These are phyloP conservation scores for Eupleurogrammus muticus DNA, from an alignment of 2,797 vertebrate genomes.

Conservation along the genomic window DNA sequence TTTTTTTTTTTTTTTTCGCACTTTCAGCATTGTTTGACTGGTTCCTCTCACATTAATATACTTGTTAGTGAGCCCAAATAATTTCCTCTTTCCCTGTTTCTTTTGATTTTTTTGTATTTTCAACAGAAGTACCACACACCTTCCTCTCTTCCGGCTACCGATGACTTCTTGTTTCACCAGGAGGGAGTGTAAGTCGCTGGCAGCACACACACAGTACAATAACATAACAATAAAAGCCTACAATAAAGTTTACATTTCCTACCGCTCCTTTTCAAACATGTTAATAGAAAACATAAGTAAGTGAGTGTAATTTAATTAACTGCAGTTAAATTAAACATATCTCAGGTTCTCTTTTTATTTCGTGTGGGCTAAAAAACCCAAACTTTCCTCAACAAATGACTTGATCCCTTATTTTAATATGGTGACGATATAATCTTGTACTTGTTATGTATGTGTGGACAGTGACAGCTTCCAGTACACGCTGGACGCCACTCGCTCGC, in stretches of 20 bases:
- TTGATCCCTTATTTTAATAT: neutral
- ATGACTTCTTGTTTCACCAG: constrained; percentile 92
- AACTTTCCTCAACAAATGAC: no score
- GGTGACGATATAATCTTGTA: no score
- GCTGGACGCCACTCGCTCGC: constrained; percentile 96
- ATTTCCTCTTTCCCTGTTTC: constrained; percentile 58
- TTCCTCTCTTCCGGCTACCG: constrained; percentile 86
- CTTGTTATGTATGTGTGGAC: neutral
- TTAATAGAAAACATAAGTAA: no score
- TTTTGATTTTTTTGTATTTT: constrained; percentile 34
- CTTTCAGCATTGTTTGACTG: constrained; percentile 46
- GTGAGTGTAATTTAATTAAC: no score
- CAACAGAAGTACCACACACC: constrained; percentile 93
- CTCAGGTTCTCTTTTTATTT: no score
- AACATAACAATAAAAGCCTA: no score
- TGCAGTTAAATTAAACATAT: no score
- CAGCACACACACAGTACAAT: neutral
- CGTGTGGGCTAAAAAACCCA: no score
- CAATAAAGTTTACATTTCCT: no score
- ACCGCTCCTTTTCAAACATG: no score
- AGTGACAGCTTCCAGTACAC: constrained; percentile 98
- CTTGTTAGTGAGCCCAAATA: constrained; percentile 12
- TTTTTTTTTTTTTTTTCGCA: constrained; percentile 2
- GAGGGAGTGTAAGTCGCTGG: constrained; percentile 86
- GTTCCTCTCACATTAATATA: constrained; percentile 47